Conservation (phyloP, 2,888 invertebrate genomes). For the Stegophylla sp. region DNA sequence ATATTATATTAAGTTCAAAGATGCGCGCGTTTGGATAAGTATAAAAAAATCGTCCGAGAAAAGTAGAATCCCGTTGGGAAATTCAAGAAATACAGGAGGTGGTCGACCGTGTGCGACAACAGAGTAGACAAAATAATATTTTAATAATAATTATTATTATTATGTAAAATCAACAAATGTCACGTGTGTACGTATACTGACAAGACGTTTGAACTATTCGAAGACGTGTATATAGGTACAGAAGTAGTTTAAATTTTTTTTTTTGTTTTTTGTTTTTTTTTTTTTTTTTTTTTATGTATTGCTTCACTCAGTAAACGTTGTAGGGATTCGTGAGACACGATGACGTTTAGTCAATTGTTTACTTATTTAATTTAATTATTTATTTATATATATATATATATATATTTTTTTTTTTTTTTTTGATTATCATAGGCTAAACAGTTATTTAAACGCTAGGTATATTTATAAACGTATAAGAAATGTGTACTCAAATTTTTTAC, state of each 20-base stretch:
- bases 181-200: too few species aligned
- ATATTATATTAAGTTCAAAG: not conserved
- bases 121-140: not conserved
- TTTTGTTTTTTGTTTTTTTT: too few species aligned
- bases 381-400: too few species aligned
- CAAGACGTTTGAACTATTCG: too few species aligned
- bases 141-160: too few species aligned
- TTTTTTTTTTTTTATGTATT: not conserved
- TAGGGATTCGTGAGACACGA: too few species aligned
- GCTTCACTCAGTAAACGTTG: not conserved
- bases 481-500: not conserved
- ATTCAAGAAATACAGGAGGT: not conserved
- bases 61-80: not conserved
- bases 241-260: too few species aligned
- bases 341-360: not conserved
- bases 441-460: not conserved
- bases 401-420: not conserved
- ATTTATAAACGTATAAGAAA: not conserved
- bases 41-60: too few species aligned
- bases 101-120: too few species aligned
- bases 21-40: not conserved
- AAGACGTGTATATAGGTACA: too few species aligned
- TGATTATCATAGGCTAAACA: conserved; percentile 43
- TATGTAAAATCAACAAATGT: too few species aligned
- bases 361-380: too few species aligned